Conservation (phyloP, 53 echinoderm and acorn worm genomes). For the Actinopyga echinites region DNA sequence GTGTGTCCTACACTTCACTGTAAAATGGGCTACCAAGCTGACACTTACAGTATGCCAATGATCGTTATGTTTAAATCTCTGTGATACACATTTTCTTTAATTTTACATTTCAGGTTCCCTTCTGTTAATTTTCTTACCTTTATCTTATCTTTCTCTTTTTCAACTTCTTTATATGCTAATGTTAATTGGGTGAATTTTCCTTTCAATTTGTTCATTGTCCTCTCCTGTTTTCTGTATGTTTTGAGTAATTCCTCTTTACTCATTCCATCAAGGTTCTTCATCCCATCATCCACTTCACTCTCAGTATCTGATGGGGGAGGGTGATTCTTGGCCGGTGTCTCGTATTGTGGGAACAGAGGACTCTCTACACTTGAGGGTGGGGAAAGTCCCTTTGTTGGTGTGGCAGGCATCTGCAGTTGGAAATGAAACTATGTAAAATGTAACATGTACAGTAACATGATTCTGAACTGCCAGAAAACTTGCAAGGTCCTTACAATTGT, state of each 20-base stretch:
- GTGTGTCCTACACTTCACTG: too few species aligned
- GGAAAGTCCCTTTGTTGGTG: slow-evolving; percentile 26
- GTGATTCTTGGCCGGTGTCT: slow-evolving; percentile 78
- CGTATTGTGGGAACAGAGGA: slow-evolving; percentile 94
- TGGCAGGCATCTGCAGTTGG: neutral
- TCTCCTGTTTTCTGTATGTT: slow-evolving; percentile 74
- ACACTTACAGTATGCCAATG: too few species aligned
- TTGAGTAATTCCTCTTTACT: slow-evolving; percentile 85
- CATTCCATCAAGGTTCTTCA: slow-evolving; percentile 68
- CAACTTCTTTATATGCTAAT: slow-evolving; percentile 84
- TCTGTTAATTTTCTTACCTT: slow-evolving; percentile 62
- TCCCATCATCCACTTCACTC: slow-evolving; percentile 93
- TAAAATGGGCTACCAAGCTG: too few species aligned
- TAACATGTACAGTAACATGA: too few species aligned
- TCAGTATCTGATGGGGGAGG: slow-evolving; percentile 97
- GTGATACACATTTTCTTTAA: too few species aligned
- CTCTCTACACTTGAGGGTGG: slow-evolving; percentile 56
- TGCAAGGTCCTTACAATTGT: too few species aligned
- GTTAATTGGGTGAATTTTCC: slow-evolving; percentile 76
- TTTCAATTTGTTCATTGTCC: slow-evolving; percentile 78
- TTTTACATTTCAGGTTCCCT: too few species aligned
- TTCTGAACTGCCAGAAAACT: too few species aligned
- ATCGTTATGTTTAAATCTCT: too few species aligned
- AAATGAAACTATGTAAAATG: too few species aligned
- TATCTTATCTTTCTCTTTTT: slow-evolving; percentile 94